These are phyloP conservation scores for Macrobrachium rosenbergii DNA, from an alignment of 1,140 invertebrate species.

Conservation along the genomic window DNA sequence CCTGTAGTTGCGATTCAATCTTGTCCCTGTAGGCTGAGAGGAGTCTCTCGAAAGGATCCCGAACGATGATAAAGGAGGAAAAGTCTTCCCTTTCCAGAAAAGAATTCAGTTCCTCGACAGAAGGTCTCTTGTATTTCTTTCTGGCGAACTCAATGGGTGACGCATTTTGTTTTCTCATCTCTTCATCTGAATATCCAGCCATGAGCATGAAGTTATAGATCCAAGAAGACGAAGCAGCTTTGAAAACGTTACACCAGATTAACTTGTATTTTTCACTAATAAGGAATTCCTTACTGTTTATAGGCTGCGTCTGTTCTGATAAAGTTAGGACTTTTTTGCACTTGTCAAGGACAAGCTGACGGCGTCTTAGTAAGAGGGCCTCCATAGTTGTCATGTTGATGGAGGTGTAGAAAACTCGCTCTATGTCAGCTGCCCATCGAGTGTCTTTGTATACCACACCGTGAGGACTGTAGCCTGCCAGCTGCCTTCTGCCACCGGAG, in stretches of 20 bases:
- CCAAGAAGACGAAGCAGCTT: conserved; percentile 88
- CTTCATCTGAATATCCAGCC: conserved; percentile 71
- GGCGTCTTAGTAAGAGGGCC: conserved; percentile 7
- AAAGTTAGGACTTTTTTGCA: neutral
- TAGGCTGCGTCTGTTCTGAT: neutral
- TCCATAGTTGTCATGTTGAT: conserved; percentile 19
- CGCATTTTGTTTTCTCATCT: conserved; percentile 57
- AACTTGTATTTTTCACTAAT: conserved; percentile 83
- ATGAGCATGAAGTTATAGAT: conserved; percentile 80
- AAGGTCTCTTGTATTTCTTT: conserved; percentile 1
- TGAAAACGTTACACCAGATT: conserved; percentile 89
- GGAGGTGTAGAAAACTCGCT: neutral
- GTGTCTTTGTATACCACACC: too few relatives aligned
- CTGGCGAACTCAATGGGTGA: conserved; percentile 28
- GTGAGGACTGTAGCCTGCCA: too few relatives aligned
- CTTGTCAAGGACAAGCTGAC: neutral
- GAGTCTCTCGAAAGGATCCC: conserved; percentile 73
- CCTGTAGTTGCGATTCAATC: conserved; percentile 70
- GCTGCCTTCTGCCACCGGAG: too few relatives aligned
- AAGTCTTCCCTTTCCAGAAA: conserved; percentile 65
- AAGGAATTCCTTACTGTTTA: conserved; percentile 77
- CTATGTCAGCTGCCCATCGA: conserved; percentile 19
- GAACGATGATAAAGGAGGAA: conserved; percentile 70
- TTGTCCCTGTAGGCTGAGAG: conserved; percentile 74
- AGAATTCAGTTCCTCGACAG: neutral